phyloP scores from a whole-genome alignment of 2,113 vertebrate species.

The Austrofundulus limnaeus region DNA sequence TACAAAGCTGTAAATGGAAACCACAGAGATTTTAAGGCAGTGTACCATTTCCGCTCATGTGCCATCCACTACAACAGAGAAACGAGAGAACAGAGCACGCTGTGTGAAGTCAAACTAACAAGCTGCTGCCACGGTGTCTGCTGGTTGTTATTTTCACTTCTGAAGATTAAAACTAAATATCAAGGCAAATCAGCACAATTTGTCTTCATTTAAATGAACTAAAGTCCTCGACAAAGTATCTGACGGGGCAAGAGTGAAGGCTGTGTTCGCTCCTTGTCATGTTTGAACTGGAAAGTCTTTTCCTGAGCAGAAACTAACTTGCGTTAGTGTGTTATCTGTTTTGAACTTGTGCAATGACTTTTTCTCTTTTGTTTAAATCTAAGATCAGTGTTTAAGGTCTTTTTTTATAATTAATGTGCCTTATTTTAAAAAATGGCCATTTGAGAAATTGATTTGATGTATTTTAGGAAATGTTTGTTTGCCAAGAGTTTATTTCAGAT shows the following conservation, averaged over 20 bases:
- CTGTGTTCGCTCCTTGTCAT: constrained; percentile 7
- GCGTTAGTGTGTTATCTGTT: too few relatives aligned
- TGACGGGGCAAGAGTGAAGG: constrained; percentile 13
- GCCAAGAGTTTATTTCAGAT: too few relatives aligned
- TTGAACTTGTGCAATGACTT: too few relatives aligned
- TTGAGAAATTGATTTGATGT: too few relatives aligned
- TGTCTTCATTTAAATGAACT: too few relatives aligned
- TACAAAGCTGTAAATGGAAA: constrained; percentile 37
- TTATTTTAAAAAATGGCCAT: too few relatives aligned
- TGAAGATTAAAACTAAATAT: neutral
- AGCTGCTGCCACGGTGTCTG: neutral
- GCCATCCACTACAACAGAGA: constrained; percentile 32
- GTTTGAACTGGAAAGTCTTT: constrained; percentile 42
- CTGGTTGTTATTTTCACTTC: neutral
- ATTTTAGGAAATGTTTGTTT: too few relatives aligned
- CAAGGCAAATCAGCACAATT: neutral
- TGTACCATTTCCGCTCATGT: constrained; percentile 44
- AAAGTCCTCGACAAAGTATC: too few relatives aligned
- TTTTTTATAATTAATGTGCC: too few relatives aligned
- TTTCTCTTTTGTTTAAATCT: too few relatives aligned
- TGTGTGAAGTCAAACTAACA: neutral
- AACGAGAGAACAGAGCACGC: constrained; percentile 6
- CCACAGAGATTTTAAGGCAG: constrained; percentile 39
- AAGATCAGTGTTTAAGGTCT: too few relatives aligned
- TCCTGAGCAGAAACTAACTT: constrained; percentile 22